Base-by-base conservation (phyloP, 1,140 invertebrate species). In the Vanessa tameamea region DNA sequence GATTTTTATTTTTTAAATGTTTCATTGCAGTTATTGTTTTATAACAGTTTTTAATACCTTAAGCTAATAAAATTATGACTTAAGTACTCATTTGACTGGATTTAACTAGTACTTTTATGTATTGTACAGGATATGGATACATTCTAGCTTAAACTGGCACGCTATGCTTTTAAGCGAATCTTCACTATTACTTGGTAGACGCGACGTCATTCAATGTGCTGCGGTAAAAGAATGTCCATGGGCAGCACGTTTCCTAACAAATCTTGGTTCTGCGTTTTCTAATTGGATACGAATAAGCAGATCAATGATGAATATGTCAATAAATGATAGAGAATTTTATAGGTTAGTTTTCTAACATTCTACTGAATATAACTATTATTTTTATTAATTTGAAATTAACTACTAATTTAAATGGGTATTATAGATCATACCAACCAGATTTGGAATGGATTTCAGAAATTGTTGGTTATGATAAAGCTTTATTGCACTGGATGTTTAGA, bases 401-500 rank as follows among this genome's bases (percentile, higher is more conserved):
- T 31, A 31, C 26, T 59, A 64, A 23, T n/a, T 50, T 47, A 9
- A 50, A 59, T 20, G 3, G 7, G 3, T 47, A 50, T 79, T 72
- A 7, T 63, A 92, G 90, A 64, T 89, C 88, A 2, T 92, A 91
- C 57, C 81, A 84, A 72, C 88, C 89, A 15, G 90, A 92, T 66
- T 76, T 92, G 47, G 43, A 75, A n/a, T 92, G 90, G 90, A 77
- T 88, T 47, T 11, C 55, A 7, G 59, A 86, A 68, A 69, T 82
- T n/a, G 82, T 88, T 1, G 87, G 89, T 8, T 88, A 87, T 16
- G 70, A 86, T 3, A 85, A 82, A 69, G 15, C 64, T 67, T 75
- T 87, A 11, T 31, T 87, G 0, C 88, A 92, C 64, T 91, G 89
- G 89, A 92, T 92, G 90, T 92, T 92, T 69, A 78, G 86, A 68